These are phyloP conservation scores for Esperia sulphurella DNA, from an alignment of 2,888 invertebrate species.

Conservation along the genomic window DNA sequence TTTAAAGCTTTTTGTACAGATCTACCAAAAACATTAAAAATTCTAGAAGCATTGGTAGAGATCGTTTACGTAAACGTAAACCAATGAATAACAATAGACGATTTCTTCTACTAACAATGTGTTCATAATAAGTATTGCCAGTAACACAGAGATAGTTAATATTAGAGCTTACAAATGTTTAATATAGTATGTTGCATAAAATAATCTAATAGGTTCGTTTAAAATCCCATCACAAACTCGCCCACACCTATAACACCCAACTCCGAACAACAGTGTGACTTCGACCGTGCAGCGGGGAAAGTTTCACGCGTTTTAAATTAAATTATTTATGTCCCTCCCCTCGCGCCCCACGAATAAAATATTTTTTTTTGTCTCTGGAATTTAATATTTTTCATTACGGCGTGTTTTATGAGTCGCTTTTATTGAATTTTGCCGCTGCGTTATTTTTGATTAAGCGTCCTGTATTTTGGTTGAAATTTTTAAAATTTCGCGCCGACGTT, in stretches of 20 bases:
- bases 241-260: background rate
- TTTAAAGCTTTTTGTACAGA: too few relatives aligned
- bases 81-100: too few relatives aligned
- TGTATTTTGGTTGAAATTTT: slow-evolving; percentile 39
- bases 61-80: too few relatives aligned
- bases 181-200: too few relatives aligned
- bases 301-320: slow-evolving; percentile 45
- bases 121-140: too few relatives aligned
- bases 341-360: slow-evolving; percentile 42
- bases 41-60: too few relatives aligned
- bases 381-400: slow-evolving; percentile 71
- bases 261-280: background rate
- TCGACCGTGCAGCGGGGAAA: slow-evolving; percentile 17
- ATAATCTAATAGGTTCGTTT: too few relatives aligned
- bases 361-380: slow-evolving; percentile 65
- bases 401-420: slow-evolving; percentile 60
- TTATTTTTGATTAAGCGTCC: slow-evolving; percentile 63
- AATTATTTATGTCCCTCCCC: slow-evolving; percentile 53
- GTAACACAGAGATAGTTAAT: too few relatives aligned
- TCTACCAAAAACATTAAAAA: too few relatives aligned
- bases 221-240: background rate
- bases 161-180: too few relatives aligned
- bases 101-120: too few relatives aligned
- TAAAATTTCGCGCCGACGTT: slow-evolving; percentile 34
- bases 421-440: slow-evolving; percentile 64